Conservation (phyloP, 2,888 invertebrate genomes). For the Helicoverpa assulta region DNA sequence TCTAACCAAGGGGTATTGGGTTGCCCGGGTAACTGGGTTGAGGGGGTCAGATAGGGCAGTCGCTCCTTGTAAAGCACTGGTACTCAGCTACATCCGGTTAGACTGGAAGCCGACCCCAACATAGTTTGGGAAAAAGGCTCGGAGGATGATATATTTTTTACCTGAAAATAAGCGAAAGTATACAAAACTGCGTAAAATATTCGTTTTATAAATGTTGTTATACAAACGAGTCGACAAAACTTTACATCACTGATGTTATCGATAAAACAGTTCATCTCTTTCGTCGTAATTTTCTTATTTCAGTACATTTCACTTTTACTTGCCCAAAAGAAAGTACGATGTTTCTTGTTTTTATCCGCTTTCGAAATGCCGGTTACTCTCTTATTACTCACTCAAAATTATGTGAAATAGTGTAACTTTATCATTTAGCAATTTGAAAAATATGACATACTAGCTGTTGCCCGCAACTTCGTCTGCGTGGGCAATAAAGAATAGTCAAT, state of each 20-base stretch:
- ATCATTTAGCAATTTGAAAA: background rate
- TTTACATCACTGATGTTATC: conserved; percentile 32
- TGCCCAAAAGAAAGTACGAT: conserved; percentile 70
- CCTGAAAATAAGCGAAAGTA: conserved; percentile 42
- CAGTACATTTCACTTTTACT: conserved; percentile 76
- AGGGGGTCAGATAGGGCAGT: too few relatives aligned
- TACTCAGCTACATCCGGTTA: too few relatives aligned
- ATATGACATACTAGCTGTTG: too few relatives aligned
- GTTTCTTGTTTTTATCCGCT: conserved; percentile 61
- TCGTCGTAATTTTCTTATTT: conserved; percentile 65
- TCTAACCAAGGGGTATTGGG: too few relatives aligned
- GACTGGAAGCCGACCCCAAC: too few relatives aligned
- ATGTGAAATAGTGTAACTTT: background rate
- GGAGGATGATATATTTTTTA: too few relatives aligned
- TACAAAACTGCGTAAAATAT: background rate
- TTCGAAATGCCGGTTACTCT: conserved; percentile 38
- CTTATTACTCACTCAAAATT: background rate
- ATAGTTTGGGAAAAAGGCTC: too few relatives aligned
- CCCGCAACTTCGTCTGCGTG: too few relatives aligned
- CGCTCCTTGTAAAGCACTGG: too few relatives aligned
- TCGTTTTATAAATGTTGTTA: conserved; percentile 15
- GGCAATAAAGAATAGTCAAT: too few relatives aligned
- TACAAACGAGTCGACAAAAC: conserved; percentile 14
- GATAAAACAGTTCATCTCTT: conserved; percentile 37
- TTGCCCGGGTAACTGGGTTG: too few relatives aligned